A percentile compares a stretch with the other conserved stretches of the same genome.
phyloP scores from a whole-genome alignment of 2,888 invertebrate genomes.

The Muscina levida region DNA sequence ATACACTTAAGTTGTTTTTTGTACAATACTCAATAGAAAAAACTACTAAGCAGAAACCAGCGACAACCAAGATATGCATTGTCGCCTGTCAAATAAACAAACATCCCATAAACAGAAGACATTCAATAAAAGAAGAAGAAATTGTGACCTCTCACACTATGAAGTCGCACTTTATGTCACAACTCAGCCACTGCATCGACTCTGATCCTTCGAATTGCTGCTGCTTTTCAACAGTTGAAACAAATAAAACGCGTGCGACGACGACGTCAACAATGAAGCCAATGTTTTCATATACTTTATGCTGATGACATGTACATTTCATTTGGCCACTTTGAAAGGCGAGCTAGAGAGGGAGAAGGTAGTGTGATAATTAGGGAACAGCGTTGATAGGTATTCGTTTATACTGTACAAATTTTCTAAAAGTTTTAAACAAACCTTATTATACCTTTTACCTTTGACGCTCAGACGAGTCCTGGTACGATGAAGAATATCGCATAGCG shows the following conservation, averaged over 20 bases:
- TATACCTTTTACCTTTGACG: too few species aligned
- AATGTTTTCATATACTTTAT: conserved; percentile 77
- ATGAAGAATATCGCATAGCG: too few species aligned
- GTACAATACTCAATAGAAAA: too few species aligned
- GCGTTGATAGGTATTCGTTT: too few species aligned
- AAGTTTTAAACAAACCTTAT: too few species aligned
- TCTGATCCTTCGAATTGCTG: too few species aligned
- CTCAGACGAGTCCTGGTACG: too few species aligned
- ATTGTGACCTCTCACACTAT: conserved; percentile 53
- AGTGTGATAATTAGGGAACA: too few species aligned
- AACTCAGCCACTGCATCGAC: neutral
- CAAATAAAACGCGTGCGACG: conserved; percentile 43
- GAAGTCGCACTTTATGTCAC: neutral
- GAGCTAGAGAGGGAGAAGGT: too few species aligned
- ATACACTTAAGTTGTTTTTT: conserved; percentile 57
- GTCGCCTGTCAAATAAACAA: conserved; percentile 64
- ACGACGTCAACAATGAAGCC: conserved; percentile 68
- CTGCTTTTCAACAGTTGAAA: conserved; percentile 39
- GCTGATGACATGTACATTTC: conserved; percentile 76
- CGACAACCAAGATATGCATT: conserved; percentile 58
- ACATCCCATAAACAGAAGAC: conserved; percentile 49
- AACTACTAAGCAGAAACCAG: conserved; percentile 16
- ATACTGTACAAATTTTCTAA: too few species aligned
- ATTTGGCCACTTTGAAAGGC: conserved; percentile 18
- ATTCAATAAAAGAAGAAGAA: conserved; percentile 57